Evolutionary conservation across 2,113 vertebrate species (phyloP), one percentile per base, ranked within the genome.

Genomic region (Tragelaphus buxtoni): DNA sequence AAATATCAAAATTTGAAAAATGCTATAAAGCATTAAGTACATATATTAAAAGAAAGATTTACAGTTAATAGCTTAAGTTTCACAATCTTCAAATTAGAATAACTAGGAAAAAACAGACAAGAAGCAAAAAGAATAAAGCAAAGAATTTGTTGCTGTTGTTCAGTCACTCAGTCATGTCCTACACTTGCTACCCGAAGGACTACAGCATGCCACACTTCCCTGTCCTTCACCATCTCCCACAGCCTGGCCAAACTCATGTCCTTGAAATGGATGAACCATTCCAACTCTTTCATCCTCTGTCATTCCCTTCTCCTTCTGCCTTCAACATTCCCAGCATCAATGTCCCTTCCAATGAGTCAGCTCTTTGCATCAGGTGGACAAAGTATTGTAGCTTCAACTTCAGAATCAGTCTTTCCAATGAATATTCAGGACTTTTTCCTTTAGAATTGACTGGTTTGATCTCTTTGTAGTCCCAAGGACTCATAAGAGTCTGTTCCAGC

Each of bases 161-260:
- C n/a, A 22, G 63, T 35, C 20, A 18, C 9, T 69, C n/a, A 22
- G 9, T 22, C 63, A 35, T 22, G 9, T 69, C 63, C 63, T 69
- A 35, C 0, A 0, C n/a, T 35, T 35, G 18, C 0, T 0, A 35
- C 18, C 63, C 0, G 1, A 69, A 35, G 63, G n/a, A 69, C 4
- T 69, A 69, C n/a, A 35, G 9, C 18, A 22, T 69, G 63, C 63
- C 63, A 69, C n/a, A 69, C n/a, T 35, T 22, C 9, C 18, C n/a
- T 35, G n/a, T 69, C n/a, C 63, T 35, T 35, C 63, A 69, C n/a
- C 63, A 35, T 69, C 9, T 69, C n/a, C 2, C 63, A 69, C n/a
- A 35, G 63, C 63, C 18, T 16, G 9, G 63, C 18, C 63, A 69
- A 69, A 69, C 4, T 35, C n/a, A 69, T 5, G 18, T 69, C 63